Evolutionary conservation across 2,797 vertebrate species (phyloP), one percentile per base, ranked within the genome.

Genomic region (Microtus agrestis): DNA sequence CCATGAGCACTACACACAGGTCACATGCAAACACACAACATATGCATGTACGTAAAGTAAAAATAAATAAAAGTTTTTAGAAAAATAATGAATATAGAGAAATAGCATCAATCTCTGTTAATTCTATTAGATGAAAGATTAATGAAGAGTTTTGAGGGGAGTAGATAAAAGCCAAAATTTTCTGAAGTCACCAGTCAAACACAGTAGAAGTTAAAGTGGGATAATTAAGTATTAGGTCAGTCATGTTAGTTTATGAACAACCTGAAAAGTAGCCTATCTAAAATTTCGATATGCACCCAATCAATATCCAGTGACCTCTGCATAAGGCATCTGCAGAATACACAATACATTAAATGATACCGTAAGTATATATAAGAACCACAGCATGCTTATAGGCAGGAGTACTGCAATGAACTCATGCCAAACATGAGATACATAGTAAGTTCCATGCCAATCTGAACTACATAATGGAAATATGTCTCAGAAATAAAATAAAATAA

Each of bases 261-360:
- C 15, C 56, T 89, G 37, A 29, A 34, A 92, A 88, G 5, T 77
- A 48, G 73, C 40, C 77, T 80, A 91, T 8, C 34, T 17, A 40
- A 91, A 93, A 91, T 91, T 89, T 89, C 11, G 27, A 84, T 37
- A 43, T 25, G 89, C 51, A 93, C n/a, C 12, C 19, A 67, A 84
- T 74, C 23, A 69, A 56, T 51, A 90, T 67, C 15, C 77, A 78
- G 59, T 93, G 14, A 69, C 12, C 19, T 91, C 9, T 81, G 87
- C 21, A 88, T 2, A 94, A 81, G n/a, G 87, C 34, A 4, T 71
- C 51, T 31, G n/a, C 85, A 29, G 29, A 23, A 82, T 43, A 61
- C 5, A 56, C 65, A 92, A 77, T 7, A 88, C 84, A 54, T 78
- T 91, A 85, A 91, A 91, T 37, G 6, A 93, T 8, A 94, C 4